phyloP scores from a whole-genome alignment of 2,888 invertebrate species.

The Trissoscelio sp. region DNA sequence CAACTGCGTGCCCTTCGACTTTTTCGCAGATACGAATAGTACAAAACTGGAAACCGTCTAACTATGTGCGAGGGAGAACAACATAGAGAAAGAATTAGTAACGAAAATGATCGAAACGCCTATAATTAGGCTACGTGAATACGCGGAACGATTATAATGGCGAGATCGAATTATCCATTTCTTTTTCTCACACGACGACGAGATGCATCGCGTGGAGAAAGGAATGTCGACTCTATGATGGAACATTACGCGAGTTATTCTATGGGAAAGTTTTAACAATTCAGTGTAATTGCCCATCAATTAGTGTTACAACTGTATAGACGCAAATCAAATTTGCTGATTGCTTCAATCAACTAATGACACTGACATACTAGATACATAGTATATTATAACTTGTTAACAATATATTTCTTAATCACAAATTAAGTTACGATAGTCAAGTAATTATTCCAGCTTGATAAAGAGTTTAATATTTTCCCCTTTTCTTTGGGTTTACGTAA shows the following conservation, averaged over 20 bases:
- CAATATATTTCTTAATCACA: too few species aligned
- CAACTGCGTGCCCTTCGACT: constrained; percentile 56
- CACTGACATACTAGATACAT: too few species aligned
- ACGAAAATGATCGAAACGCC: constrained; percentile 77
- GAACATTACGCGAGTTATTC: constrained; percentile 25
- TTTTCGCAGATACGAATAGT: constrained; percentile 58
- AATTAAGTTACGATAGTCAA: too few species aligned
- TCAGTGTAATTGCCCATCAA: constrained; percentile 21
- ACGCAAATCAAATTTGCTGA: too few species aligned
- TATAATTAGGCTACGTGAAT: constrained; percentile 79
- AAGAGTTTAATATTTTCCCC: too few species aligned
- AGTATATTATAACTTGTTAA: too few species aligned
- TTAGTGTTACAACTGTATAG: too few species aligned
- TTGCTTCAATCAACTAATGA: too few species aligned
- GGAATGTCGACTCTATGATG: constrained; percentile 56
- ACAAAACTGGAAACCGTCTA: constrained; percentile 63
- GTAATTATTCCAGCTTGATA: too few species aligned
- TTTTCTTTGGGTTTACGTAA: too few species aligned
- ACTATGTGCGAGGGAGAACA: constrained; percentile 37
- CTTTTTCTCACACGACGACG: constrained; percentile 69
- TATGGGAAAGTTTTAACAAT: constrained; percentile 50
- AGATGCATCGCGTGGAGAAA: constrained; percentile 62
- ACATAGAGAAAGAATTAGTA: constrained; percentile 52
- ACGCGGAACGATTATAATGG: constrained; percentile 73
- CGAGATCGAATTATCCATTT: constrained; percentile 64